Evolutionary conservation across 2,113 vertebrate genomes (phyloP).

Genomic region (Bubalus kerabau): DNA sequence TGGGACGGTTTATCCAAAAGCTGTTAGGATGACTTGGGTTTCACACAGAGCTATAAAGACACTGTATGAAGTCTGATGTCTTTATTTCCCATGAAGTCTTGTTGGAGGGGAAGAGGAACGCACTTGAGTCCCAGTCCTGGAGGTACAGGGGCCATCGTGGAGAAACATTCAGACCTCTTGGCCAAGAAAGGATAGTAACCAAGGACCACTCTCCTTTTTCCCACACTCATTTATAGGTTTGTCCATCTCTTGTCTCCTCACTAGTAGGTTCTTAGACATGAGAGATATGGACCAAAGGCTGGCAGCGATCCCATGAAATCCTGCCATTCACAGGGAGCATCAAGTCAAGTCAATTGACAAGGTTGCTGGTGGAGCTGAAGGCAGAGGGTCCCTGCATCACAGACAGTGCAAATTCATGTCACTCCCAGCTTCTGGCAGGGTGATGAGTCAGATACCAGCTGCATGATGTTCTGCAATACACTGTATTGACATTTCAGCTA

Average conservation of each 20-base stretch:
- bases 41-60: conserved; percentile 41
- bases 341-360: neutral
- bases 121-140: neutral
- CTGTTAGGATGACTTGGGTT: neutral
- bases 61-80: neutral
- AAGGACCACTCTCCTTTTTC: neutral
- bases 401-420: neutral
- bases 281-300: neutral
- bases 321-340: neutral
- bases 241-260: neutral
- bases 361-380: neutral
- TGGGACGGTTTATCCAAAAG: conserved; percentile 8
- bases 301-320: neutral
- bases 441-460: neutral
- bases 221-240: neutral
- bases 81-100: conserved; percentile 41
- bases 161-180: neutral
- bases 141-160: neutral
- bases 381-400: neutral
- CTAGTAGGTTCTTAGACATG: neutral
- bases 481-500: neutral
- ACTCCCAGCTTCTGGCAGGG: neutral
- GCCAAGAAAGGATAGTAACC: neutral
- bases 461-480: neutral
- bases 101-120: neutral